phyloP scores from a whole-genome alignment of 2,797 vertebrate species.

The Syndactyla subalaris region DNA sequence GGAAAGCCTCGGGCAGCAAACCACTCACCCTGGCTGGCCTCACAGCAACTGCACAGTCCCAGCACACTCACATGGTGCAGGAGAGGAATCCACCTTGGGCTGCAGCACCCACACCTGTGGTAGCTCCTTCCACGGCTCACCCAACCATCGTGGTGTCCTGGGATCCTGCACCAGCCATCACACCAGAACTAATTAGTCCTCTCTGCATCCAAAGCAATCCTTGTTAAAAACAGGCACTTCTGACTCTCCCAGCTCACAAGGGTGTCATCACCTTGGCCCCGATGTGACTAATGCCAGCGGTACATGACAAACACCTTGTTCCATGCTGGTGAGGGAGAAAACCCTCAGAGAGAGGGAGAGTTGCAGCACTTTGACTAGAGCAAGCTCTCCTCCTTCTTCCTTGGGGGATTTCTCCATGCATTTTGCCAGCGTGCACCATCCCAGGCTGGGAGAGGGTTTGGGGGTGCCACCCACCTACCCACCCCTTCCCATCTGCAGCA shows the following conservation, averaged over 20 bases:
- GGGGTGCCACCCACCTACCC: not conserved
- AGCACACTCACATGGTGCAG: rapidly evolving
- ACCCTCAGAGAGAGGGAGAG: not conserved
- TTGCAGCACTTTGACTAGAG: not conserved
- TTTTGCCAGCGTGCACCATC: rapidly evolving
- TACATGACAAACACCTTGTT: not conserved
- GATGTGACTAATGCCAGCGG: rapidly evolving
- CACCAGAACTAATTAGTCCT: rapidly evolving
- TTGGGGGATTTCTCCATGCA: rapidly evolving
- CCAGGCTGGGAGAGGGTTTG: not conserved
- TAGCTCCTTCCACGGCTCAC: not conserved
- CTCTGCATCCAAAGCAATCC: not conserved
- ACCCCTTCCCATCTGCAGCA: not conserved
- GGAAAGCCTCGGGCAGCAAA: rapidly evolving
- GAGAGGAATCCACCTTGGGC: not conserved
- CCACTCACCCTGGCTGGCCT: too few relatives aligned
- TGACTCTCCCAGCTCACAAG: rapidly evolving
- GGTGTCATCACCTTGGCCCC: not conserved
- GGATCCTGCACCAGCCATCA: not conserved
- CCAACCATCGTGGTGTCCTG: rapidly evolving
- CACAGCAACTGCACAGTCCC: rapidly evolving
- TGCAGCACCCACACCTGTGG: not conserved
- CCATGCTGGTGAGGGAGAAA: rapidly evolving
- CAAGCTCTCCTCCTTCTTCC: not conserved
- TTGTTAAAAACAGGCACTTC: not conserved